Evolutionary conservation across 92 coral and sea anemone genomes (phyloP), one percentile per base, ranked within the genome.

Genomic region (Palythoa grandiflora): DNA sequence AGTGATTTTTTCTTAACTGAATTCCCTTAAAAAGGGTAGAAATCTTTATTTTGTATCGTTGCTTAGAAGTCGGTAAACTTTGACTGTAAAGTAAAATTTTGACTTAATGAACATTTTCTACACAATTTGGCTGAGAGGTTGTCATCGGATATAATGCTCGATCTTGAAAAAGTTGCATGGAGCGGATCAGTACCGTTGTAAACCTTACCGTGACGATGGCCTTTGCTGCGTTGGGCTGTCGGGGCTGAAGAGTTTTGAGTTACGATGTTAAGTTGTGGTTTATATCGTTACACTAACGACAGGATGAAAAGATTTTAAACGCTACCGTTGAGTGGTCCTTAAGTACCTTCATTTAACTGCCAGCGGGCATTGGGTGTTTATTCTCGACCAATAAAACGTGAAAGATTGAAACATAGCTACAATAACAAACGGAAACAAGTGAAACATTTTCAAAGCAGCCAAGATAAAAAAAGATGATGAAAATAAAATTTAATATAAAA

Each of bases 321-420:
- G 70, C 20, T 63, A 17, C 28, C 5, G 70, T 8, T n/a, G 35
- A 6, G 37, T 17, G 70, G 7, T 63, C 70, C 35, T 63, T 63
- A 63, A 63, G 70, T 63, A 63, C 36, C 10, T n/a, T 63, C 70
- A 63, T 63, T 17, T 63, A 35, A 63, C 70, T 63, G 28, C 70
- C 20, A 1, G 6, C 5, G 36, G 19, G 70, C 10, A 5, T 9
- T 16, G 9, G 20, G 35, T 63, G 70, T n/a, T 63, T 63, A 63
- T 63, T 63, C n/a, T 63, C 70, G 9, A 63, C 70, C 70, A 63
- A 63, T 63, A 63, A 63, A 17, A 63, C 36, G 70, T 63, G 21
- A 35, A 21, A 63, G 70, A 63, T 21, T 63, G 21, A 63, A 63
- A 17, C 6, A 19, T 17, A 63, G 70, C 70, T 8, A n/a, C 9